Percentiles rank a stretch among this genome's conserved stretches.
Evolutionary conservation across 2,888 invertebrate genomes (phyloP).

Genomic region (Aspidapion aeneum): DNA sequence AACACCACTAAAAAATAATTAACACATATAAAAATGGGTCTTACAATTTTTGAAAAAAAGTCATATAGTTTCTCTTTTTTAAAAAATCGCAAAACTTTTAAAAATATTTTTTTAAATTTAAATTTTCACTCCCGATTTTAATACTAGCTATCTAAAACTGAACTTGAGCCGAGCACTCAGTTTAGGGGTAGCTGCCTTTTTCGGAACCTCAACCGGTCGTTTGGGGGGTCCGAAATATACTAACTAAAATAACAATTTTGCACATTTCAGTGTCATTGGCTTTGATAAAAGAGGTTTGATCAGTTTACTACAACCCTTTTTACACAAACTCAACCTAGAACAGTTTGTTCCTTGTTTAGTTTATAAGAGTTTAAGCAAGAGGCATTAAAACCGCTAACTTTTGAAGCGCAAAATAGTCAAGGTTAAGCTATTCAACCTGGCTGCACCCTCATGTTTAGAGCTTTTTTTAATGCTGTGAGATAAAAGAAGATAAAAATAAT

Average conservation of each 20-base stretch:
- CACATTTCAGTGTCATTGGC: neutral
- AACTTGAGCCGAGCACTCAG: too few species aligned
- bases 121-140: too few species aligned
- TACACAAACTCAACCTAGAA: neutral
- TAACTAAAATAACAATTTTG: neutral
- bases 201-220: neutral
- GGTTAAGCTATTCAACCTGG: too few species aligned
- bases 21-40: too few species aligned
- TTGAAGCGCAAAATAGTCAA: too few species aligned
- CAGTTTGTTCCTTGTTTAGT: neutral
- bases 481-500: neutral
- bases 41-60: too few species aligned
- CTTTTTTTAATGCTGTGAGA: neutral
- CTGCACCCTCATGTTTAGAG: too few species aligned
- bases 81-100: too few species aligned
- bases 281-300: neutral
- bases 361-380: neutral
- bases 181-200: neutral
- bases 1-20: too few species aligned
- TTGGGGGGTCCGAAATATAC: neutral
- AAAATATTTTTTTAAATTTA: too few species aligned
- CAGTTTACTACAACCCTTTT: neutral
- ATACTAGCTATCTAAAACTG: neutral
- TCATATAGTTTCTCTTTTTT: too few species aligned
- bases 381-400: neutral